Percentiles rank a stretch among this genome's conserved stretches.
phyloP scores from a whole-genome alignment of 2,113 vertebrate species.

The Fregetta grallaria region DNA sequence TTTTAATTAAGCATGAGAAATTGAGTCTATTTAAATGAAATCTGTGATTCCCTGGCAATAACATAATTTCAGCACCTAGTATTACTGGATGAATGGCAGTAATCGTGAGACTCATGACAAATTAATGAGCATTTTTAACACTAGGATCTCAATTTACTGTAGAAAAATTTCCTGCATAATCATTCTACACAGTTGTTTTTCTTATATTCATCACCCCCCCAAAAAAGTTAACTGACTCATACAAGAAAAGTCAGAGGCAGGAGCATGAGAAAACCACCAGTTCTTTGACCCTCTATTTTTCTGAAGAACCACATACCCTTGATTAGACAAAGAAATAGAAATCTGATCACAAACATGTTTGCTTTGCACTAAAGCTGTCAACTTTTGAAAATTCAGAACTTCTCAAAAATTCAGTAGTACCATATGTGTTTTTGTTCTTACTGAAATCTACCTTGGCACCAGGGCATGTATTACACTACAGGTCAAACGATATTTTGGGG shows the following conservation, averaged over 20 bases:
- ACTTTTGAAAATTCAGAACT: background rate
- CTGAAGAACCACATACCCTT: background rate
- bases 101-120: background rate
- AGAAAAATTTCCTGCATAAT: background rate
- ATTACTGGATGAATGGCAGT: background rate
- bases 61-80: background rate
- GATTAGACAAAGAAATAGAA: background rate
- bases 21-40: background rate
- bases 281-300: background rate
- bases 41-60: background rate
- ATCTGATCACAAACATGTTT: background rate
- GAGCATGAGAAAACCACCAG: background rate
- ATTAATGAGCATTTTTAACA: background rate
- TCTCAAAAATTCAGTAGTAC: background rate
- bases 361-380: background rate
- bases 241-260: background rate
- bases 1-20: background rate
- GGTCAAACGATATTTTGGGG: background rate
- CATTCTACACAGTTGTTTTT: background rate
- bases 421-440: background rate
- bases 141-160: background rate
- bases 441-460: background rate
- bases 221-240: background rate
- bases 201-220: background rate
- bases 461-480: background rate